These are phyloP conservation scores for Pseudochaenichthys georgianus DNA, from an alignment of 2,797 vertebrate species.

Conservation along the genomic window DNA sequence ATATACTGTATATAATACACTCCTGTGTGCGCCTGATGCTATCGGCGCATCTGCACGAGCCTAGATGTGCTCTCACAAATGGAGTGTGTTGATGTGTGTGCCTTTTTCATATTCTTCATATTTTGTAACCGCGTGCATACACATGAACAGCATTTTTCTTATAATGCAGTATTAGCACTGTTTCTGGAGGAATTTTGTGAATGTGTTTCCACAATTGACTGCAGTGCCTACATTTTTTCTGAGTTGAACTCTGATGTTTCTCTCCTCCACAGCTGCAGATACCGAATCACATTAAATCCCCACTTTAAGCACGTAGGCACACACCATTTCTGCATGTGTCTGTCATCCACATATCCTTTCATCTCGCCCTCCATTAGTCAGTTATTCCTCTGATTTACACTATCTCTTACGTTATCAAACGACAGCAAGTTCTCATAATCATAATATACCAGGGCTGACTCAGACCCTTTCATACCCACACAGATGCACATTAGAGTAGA, in stretches of 20 bases:
- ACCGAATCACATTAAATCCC: constrained; percentile 8
- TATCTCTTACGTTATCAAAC: constrained; percentile 61
- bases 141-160: background rate
- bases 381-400: constrained; percentile 45
- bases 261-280: constrained; percentile 22
- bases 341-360: constrained; percentile 60
- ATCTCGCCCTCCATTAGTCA: constrained; percentile 46
- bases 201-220: background rate
- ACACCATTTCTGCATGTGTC: constrained; percentile 35
- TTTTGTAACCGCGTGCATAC: background rate
- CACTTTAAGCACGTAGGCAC: background rate
- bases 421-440: constrained; percentile 62
- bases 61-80: constrained; percentile 24
- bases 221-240: constrained; percentile 20
- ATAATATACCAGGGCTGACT: constrained; percentile 41
- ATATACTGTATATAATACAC: constrained; percentile 48
- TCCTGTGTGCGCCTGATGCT: constrained; percentile 51
- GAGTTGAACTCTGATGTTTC: constrained; percentile 6
- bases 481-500: constrained; percentile 30
- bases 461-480: constrained; percentile 27
- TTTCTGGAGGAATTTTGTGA: background rate
- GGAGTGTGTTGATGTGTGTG: constrained; percentile 13
- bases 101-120: constrained; percentile 15
- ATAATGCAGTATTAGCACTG: background rate
- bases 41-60: constrained; percentile 44